Percentiles rank a stretch among this genome's conserved stretches.
phyloP scores from a whole-genome alignment of 1,140 invertebrate species.

The Polypedilum pembai region DNA sequence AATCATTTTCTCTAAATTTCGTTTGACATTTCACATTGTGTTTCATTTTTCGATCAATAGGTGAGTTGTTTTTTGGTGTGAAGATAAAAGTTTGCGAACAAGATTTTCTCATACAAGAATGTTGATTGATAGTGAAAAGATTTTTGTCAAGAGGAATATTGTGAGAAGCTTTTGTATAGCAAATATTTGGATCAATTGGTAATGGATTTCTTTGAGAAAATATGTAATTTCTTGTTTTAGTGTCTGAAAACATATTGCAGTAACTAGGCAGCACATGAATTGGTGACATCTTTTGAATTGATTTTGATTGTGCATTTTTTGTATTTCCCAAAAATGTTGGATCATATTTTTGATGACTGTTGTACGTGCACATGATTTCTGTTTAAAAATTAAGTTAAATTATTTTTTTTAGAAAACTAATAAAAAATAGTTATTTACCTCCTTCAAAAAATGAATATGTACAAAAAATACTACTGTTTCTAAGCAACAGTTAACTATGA shows the following conservation, averaged over 20 bases:
- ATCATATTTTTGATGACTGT: slow-evolving; percentile 12
- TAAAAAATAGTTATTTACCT: no score
- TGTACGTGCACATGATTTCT: not conserved
- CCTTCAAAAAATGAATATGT: no score
- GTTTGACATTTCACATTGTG: not conserved
- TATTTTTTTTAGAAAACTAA: no score
- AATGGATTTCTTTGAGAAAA: not conserved
- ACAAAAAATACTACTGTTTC: no score
- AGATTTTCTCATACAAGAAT: not conserved
- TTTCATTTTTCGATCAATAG: not conserved
- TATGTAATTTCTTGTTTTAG: not conserved
- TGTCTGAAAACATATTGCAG: not conserved
- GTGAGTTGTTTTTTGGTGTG: not conserved
- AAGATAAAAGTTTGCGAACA: not conserved
- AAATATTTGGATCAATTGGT: not conserved
- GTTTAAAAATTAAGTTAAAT: no score
- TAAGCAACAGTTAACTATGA: no score
- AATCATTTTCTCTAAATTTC: not conserved
- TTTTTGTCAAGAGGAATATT: not conserved
- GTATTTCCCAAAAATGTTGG: not conserved
- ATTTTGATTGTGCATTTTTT: not conserved
- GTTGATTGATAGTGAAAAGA: not conserved
- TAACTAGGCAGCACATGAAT: not conserved
- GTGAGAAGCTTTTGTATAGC: not conserved
- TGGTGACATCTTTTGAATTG: not conserved